These are phyloP conservation scores for Daphoenositta chrysoptera DNA, from an alignment of 2,113 vertebrate genomes.

Conservation along the genomic window DNA sequence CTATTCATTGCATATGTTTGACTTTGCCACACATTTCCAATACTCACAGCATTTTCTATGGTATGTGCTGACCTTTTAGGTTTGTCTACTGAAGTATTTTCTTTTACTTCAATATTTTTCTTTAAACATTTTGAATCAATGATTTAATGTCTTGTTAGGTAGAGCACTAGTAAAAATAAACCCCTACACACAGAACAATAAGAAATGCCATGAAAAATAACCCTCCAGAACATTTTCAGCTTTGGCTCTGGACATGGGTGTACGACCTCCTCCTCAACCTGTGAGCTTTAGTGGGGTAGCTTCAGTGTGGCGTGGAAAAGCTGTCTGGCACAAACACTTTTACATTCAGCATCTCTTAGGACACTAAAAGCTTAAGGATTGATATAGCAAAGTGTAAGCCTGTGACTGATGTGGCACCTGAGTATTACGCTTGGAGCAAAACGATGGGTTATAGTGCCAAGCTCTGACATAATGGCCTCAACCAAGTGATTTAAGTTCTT, in stretches of 20 bases:
- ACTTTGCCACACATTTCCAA: conserved; percentile 8
- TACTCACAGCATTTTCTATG: conserved; percentile 12
- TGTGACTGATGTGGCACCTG: not conserved
- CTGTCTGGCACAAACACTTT: not conserved
- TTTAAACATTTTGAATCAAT: conserved; percentile 22
- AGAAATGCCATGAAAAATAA: not conserved
- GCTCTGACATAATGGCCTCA: not conserved
- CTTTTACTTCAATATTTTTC: conserved; percentile 9
- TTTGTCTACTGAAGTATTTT: conserved; percentile 15
- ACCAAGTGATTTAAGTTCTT: not conserved
- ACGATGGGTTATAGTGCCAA: not conserved
- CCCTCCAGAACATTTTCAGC: not conserved
- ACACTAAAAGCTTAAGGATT: not conserved
- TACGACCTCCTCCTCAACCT: not conserved
- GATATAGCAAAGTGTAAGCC: not conserved
- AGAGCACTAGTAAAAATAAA: conserved; percentile 24
- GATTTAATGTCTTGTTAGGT: conserved; percentile 18
- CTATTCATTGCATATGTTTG: not conserved
- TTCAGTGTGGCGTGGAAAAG: not conserved
- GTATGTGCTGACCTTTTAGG: conserved; percentile 41
- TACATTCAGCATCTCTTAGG: not conserved
- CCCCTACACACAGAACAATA: not conserved
- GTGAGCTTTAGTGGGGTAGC: not conserved
- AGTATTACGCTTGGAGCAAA: not conserved
- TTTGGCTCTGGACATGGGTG: rapidly evolving